Evolutionary conservation across 1,140 invertebrate genomes (phyloP).

Genomic region (Drosophila kanapiae): DNA sequence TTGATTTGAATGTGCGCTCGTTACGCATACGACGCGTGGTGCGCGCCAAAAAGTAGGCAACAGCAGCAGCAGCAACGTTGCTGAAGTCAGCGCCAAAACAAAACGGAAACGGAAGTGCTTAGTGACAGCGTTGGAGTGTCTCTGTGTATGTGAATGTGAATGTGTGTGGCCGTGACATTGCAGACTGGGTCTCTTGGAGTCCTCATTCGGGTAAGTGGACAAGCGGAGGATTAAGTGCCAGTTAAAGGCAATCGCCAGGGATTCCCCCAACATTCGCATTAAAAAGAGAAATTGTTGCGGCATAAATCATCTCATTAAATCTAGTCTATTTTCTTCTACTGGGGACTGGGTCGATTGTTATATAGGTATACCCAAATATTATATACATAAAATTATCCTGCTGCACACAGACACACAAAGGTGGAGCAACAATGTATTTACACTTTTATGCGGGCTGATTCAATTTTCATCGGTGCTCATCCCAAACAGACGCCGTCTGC

Average conservation of each 20-base stretch:
- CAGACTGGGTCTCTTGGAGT: neutral
- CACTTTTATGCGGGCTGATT: constrained; percentile 57
- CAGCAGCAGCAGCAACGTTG: constrained; percentile 15
- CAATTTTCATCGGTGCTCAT: constrained; percentile 49
- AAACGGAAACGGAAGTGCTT: constrained; percentile 78
- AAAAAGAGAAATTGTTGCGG: neutral
- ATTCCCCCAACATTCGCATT: neutral
- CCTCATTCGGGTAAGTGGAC: constrained; percentile 36
- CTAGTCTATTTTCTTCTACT: constrained; percentile 18
- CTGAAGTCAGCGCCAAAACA: constrained; percentile 40
- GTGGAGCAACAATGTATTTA: constrained; percentile 39
- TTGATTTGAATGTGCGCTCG: constrained; percentile 78
- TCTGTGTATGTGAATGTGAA: constrained; percentile 14
- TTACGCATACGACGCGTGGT: constrained; percentile 73
- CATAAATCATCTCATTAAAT: constrained; percentile 6
- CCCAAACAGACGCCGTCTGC: neutral
- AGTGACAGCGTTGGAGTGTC: constrained; percentile 38
- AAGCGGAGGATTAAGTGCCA: constrained; percentile 12
- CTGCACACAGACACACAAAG: constrained; percentile 18
- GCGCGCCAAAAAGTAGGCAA: constrained; percentile 71
- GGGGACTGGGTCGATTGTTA: constrained; percentile 43
- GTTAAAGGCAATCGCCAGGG: constrained; percentile 8
- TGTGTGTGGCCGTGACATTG: constrained; percentile 44
- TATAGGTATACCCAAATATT: constrained; percentile 24
- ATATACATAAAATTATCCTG: neutral